phyloP scores from a whole-genome alignment of 2,113 vertebrate species.

The Neoarius graeffei region DNA sequence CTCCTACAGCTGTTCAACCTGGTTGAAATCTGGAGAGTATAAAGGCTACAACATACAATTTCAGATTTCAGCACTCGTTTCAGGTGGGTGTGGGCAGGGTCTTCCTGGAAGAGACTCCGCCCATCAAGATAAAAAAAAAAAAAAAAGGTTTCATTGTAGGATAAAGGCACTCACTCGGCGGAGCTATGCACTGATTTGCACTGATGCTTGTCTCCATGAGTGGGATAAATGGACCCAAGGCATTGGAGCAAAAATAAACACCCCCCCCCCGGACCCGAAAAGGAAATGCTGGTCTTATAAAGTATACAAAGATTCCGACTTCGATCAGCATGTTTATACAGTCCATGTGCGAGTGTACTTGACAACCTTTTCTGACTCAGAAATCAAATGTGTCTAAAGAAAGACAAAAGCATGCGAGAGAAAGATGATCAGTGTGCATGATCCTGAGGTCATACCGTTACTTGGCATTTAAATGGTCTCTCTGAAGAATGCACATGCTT shows the following conservation, averaged over 20 bases:
- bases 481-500: conserved; percentile 99
- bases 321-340: not conserved
- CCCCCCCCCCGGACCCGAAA: no score
- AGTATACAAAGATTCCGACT: not conserved
- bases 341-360: not conserved
- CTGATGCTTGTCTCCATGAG: not conserved
- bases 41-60: not conserved
- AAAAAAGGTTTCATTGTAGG: not conserved
- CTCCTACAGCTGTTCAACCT: not conserved
- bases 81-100: not conserved
- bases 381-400: no score
- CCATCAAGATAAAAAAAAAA: no score
- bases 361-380: not conserved
- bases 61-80: not conserved
- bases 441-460: conserved; percentile 77
- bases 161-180: not conserved
- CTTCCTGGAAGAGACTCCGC: not conserved
- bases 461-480: conserved; percentile 99
- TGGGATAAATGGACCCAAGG: not conserved
- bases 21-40: not conserved
- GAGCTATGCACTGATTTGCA: not conserved
- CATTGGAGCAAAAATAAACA: not conserved
- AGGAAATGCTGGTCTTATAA: not conserved
- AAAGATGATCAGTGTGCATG: not conserved
- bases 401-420: not conserved